Base-by-base conservation (phyloP, 2,113 vertebrate species). In the Gambusia holbrooki region DNA sequence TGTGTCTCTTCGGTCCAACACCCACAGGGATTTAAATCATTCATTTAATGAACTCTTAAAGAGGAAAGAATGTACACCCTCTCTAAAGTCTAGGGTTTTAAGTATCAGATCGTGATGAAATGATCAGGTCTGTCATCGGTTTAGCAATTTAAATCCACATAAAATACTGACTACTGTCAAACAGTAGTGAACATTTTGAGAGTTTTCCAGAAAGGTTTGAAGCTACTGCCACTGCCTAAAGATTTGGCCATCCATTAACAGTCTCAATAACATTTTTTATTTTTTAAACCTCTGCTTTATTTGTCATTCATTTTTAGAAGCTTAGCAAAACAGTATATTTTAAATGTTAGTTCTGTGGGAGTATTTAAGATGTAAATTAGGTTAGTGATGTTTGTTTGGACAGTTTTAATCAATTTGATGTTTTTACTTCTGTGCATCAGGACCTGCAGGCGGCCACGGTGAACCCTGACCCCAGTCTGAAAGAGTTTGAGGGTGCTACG, bases 401-500 rank as follows among this genome's bases (percentile, higher is more conserved):
- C 4, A 51, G 19, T 60, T 75, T 28, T 25, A 58, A 74, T 73
- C 51, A 9, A 25, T 74, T 35, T 82, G 48, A 87, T 54, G 17
- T 66, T 71, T 14, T 83, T 48, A 42, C 58, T 62, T 84, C 15
- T 86, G 28, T 90, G 70, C 33, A 40, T 71, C 88, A 99, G 98
- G 98, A 99, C 84, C 93, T 99, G 73, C 97, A 99, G 68, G 98
- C 96, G 45, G 98, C 97, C 84, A 98, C 97, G 1, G 96, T 98
- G 87, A 97, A 98, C 90, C 96, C 98, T 29, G 97, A 99, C 86
- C 98, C 98, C 77, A 99, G 98, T 88, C 95, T 99, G 80, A 99
- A 99, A 92, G 98, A 99, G 88, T 99, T 99, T 90, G 97, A 99
- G 92, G 98, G 98, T 82, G 98, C 98, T 9, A 99, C 98, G 0